These are phyloP conservation scores for Drosophila ohnishii DNA, from an alignment of 1,140 invertebrate species.

Conservation along the genomic window DNA sequence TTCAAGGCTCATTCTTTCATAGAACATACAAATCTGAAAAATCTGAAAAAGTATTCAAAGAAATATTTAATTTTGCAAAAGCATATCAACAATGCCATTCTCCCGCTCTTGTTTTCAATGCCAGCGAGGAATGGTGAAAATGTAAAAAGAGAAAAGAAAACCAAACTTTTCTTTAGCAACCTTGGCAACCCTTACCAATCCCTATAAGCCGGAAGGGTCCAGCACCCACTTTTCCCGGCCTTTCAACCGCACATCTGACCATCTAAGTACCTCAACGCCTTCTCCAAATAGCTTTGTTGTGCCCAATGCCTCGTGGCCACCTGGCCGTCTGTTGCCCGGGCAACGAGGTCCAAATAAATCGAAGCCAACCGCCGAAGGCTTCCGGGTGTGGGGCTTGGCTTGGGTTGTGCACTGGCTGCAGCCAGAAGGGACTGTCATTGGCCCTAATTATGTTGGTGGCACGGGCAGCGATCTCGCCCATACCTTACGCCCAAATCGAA, in stretches of 20 bases:
- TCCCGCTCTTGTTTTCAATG: slow-evolving; percentile 1
- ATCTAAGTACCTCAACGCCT: slow-evolving; percentile 20
- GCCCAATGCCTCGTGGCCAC: slow-evolving; percentile 26
- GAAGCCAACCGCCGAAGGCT: slow-evolving; percentile 19
- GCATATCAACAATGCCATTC: background rate
- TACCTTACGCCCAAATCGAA: slow-evolving; percentile 16
- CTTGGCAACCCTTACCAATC: slow-evolving; percentile 7
- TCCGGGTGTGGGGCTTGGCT: background rate
- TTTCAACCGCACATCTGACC: slow-evolving; percentile 15
- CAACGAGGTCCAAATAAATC: slow-evolving; percentile 44
- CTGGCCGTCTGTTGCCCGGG: slow-evolving; percentile 29
- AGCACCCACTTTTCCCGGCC: background rate
- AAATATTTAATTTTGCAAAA: slow-evolving; percentile 7
- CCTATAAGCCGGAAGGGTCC: background rate
- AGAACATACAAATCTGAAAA: background rate
- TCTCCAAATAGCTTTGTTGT: slow-evolving; percentile 32
- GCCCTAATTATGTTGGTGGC: slow-evolving; percentile 46
- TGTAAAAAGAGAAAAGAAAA: background rate
- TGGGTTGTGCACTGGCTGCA: slow-evolving; percentile 29
- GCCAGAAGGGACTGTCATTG: slow-evolving; percentile 32
- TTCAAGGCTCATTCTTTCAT: too few species aligned
- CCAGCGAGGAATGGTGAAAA: slow-evolving; percentile 2
- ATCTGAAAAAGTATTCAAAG: background rate
- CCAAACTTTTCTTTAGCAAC: background rate
- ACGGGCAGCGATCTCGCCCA: background rate